Base-by-base conservation (phyloP, 2,113 vertebrate species). In the Hippocampus abdominalis region DNA sequence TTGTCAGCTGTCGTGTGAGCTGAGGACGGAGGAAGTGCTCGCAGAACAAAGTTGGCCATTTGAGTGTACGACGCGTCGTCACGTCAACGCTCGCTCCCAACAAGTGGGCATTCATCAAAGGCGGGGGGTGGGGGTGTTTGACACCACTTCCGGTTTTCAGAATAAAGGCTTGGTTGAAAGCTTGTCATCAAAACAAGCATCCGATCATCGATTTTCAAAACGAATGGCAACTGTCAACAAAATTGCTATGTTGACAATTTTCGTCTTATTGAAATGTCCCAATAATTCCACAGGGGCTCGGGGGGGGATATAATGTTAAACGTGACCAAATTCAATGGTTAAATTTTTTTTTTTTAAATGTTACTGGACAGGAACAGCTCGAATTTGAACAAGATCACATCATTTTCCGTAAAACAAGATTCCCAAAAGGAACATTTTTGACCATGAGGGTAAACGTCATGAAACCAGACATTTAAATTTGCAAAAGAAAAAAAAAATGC, bases 61-160 rank as follows among this genome's bases (percentile, higher is more conserved):
- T 4, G 42, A 49, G 46, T 49, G 46, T 18, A 20, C 16, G 18
- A 5, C 16, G 18, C 13, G 16, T 4, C 8, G 2, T 53, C 12
- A n/a, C 9, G 21, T 23, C 16, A 54, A 54, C 51, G 51, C 18
- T 21, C 51, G 23, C 51, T 23, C 51, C 2, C 51, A 11, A 23
- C 51, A 62, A 62, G 32, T 39, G 32, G 32, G 40, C 60, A 39
- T 8, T 11, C 8, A 3, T 53, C 20, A 21, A 21, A 53, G 49
- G n/a, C 8, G 20, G 8, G 3, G 20, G 21, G 4, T 2, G 20
- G 8, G 3, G 20, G 21, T 1, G 64, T 83, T 86, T 80, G 23
- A 23, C 8, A 54, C 8, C 3, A 11, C 9, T 54, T 54, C 9
- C 21, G 51, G 51, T 54, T 54, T 54, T 54, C 51, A 54, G 21